Evolutionary conservation across 2,888 invertebrate species (phyloP).

Genomic region (Protophormia terraenovae): DNA sequence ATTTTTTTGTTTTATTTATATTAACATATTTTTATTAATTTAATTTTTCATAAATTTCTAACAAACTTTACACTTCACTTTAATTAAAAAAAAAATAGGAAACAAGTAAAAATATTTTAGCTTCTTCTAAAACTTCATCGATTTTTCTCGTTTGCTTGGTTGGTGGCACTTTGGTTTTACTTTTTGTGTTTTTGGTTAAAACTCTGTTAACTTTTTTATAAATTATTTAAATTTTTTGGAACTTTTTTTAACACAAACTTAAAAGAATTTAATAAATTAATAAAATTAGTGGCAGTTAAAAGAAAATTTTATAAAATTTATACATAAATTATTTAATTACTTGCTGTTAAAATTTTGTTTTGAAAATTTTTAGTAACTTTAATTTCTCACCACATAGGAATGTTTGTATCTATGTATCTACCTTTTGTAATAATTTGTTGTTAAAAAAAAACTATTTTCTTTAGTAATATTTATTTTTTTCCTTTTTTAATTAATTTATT

Average conservation of each 20-base stretch:
- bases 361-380: slow-evolving; percentile 14
- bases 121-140: slow-evolving; percentile 67
- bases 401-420: slow-evolving; percentile 50
- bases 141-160: slow-evolving; percentile 65
- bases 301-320: neutral
- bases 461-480: neutral
- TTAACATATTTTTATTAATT: neutral
- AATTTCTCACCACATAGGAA: slow-evolving; percentile 37
- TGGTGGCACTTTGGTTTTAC: neutral
- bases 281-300: neutral
- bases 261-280: neutral
- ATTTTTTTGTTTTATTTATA: neutral
- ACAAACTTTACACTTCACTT: neutral
- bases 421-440: slow-evolving; percentile 50
- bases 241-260: neutral
- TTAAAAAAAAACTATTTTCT: neutral
- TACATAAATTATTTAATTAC: neutral
- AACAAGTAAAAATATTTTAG: slow-evolving; percentile 29
- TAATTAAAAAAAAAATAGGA: neutral
- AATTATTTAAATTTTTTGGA: neutral
- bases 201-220: neutral
- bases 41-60: neutral
- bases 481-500: neutral
- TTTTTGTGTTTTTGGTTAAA: neutral
- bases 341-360: neutral